Evolutionary conservation across 2,797 vertebrate genomes (phyloP), one percentile per base, ranked within the genome.

Genomic region (Enteromius viviparus): DNA sequence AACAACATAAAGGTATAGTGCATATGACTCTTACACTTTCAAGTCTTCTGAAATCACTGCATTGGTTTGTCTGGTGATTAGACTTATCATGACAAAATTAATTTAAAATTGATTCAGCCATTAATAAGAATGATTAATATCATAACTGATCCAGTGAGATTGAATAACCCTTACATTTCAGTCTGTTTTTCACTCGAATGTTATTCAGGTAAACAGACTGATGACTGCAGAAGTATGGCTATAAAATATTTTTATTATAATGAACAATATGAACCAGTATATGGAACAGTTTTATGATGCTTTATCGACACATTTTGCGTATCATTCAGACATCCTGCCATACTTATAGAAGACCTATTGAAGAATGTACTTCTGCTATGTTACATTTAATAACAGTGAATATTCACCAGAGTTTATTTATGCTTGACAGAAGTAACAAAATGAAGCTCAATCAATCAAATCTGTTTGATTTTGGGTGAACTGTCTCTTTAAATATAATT

Each of bases 401-500:
- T 14, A 6, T 11, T 1, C 15, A 19, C 62, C 8, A 34, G 21
- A 12, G 55, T 23, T 53, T 53, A 53, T 53, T 19, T 21, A 53
- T 53, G 0, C 9, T 53, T 53, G 6, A 21, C 51, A 8, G 51
- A 53, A 53, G 17, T 32, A 72, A 32, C 4, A 51, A 72, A 51
- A 51, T 49, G 15, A 49, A 51, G 5, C 17, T 32, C 17, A 51
- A 26, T 51, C 0, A 32, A 21, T 49, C 6, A 9, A 51, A 29
- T 26, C 3, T 4, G 5, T n/a, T 37, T 0, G 1, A 23, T 55
- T 55, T 53, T 37, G 32, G 21, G 21, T 76, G 4, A 60, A 76
- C 53, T 60, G n/a, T 76, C 12, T n/a, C 51, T 40, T 76, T 60
- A 58, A 60, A 76, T 60, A 6, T 42, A 42, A 76, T 60, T 76